These are phyloP conservation scores for Aradophagus sp. DNA, from an alignment of 1,140 invertebrate species.

Conservation along the genomic window DNA sequence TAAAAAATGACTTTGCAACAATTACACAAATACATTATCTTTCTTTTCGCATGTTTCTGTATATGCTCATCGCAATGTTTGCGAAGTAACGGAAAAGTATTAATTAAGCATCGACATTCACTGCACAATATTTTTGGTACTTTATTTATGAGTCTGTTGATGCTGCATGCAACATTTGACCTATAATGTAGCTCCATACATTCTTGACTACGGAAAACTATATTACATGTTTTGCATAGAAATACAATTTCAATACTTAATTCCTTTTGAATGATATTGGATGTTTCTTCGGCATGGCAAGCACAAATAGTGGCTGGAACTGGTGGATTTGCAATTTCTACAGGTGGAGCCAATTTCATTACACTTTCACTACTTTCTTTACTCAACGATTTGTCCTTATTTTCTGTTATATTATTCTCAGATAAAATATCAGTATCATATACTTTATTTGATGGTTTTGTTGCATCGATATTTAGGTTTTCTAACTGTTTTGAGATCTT, in stretches of 20 bases:
- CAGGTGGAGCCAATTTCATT: too few relatives aligned
- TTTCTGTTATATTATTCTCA: not conserved
- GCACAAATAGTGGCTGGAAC: conserved; percentile 55
- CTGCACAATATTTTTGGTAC: conserved; percentile 64
- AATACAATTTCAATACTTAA: conserved; percentile 68
- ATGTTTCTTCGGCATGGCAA: conserved; percentile 61
- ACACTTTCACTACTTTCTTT: not conserved
- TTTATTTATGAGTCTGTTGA: conserved; percentile 33
- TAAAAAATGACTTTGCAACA: conserved; percentile 69
- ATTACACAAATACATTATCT: conserved; percentile 63
- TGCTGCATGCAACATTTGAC: conserved; percentile 38
- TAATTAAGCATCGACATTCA: conserved; percentile 55
- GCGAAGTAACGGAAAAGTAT: conserved; percentile 56
- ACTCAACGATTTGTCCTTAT: not conserved
- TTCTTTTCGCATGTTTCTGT: conserved; percentile 28
- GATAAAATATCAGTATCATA: not conserved
- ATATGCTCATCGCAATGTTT: conserved; percentile 62
- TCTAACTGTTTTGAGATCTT: too few relatives aligned
- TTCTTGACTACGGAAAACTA: conserved; percentile 61
- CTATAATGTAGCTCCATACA: conserved; percentile 68
- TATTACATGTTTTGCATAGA: conserved; percentile 61
- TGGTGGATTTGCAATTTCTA: too few relatives aligned
- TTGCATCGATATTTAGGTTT: too few relatives aligned
- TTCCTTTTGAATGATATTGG: conserved; percentile 21
- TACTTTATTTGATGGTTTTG: too few relatives aligned